Conservation (phyloP, 2,797 vertebrate genomes). For the Acipenser oxyrinchus region DNA sequence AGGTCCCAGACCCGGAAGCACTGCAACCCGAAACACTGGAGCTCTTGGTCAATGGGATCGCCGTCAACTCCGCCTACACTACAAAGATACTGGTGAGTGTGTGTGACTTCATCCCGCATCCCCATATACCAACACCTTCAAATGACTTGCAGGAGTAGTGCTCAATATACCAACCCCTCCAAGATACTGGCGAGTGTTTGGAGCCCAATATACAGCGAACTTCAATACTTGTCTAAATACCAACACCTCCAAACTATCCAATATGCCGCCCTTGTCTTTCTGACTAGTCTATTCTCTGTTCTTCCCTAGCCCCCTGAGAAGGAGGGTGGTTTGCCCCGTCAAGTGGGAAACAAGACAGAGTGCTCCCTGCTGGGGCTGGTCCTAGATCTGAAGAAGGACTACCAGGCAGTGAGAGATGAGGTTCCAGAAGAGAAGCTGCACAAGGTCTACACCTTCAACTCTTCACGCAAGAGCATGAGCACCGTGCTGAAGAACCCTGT, state of each 20-base stretch:
- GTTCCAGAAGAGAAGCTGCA: slow-evolving; percentile 88
- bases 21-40: slow-evolving; percentile 70
- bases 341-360: slow-evolving; percentile 96
- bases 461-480: slow-evolving; percentile 94
- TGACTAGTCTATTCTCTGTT: neutral
- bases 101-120: too few relatives aligned
- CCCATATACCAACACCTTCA: too few relatives aligned
- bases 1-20: slow-evolving; percentile 70
- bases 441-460: slow-evolving; percentile 98
- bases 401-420: slow-evolving; percentile 83
- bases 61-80: slow-evolving; percentile 92
- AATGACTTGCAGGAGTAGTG: too few relatives aligned
- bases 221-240: too few relatives aligned
- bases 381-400: slow-evolving; percentile 81
- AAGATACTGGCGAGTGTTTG: too few relatives aligned
- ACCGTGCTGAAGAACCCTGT: slow-evolving; percentile 73
- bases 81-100: slow-evolving; percentile 87
- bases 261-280: neutral
- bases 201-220: too few relatives aligned
- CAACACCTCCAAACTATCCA: neutral
- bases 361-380: slow-evolving; percentile 86
- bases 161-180: too few relatives aligned
- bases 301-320: slow-evolving; percentile 77
- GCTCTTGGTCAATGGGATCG: slow-evolving; percentile 77
- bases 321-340: slow-evolving; percentile 86